phyloP scores from a whole-genome alignment of 2,113 vertebrate species.

The Lathamus discolor region DNA sequence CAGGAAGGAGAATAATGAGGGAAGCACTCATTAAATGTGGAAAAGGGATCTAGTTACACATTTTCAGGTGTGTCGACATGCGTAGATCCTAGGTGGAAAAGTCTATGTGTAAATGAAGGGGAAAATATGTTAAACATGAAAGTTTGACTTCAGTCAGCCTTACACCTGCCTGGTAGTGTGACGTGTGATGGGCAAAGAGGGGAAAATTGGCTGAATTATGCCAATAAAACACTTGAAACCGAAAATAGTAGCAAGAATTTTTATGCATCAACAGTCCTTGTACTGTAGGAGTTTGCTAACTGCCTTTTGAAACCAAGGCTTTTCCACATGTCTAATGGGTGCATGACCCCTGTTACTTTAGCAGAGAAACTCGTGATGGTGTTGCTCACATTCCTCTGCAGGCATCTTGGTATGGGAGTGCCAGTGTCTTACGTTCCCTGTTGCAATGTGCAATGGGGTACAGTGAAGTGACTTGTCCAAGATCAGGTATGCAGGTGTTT shows the following conservation, averaged over 20 bases:
- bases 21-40: constrained; percentile 61
- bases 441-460: not conserved
- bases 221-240: not conserved
- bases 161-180: constrained; percentile 16
- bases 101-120: not conserved
- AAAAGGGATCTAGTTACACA: constrained; percentile 47
- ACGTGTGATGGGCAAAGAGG: not conserved
- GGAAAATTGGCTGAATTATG: not conserved
- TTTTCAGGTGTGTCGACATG: constrained; percentile 41
- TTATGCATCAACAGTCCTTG: not conserved
- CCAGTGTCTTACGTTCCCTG: not conserved
- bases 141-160: constrained; percentile 8
- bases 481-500: not conserved
- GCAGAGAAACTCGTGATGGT: rapidly evolving
- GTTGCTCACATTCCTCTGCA: not conserved
- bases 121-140: not conserved
- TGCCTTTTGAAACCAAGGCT: not conserved
- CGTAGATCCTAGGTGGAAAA: constrained; percentile 34
- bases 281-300: not conserved
- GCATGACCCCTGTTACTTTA: not conserved
- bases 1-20: constrained; percentile 51
- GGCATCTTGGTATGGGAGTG: not conserved
- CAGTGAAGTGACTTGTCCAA: not conserved
- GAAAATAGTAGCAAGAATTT: not conserved
- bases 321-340: not conserved